phyloP scores from a whole-genome alignment of 2,888 invertebrate genomes.

The Tipula lateralis region DNA sequence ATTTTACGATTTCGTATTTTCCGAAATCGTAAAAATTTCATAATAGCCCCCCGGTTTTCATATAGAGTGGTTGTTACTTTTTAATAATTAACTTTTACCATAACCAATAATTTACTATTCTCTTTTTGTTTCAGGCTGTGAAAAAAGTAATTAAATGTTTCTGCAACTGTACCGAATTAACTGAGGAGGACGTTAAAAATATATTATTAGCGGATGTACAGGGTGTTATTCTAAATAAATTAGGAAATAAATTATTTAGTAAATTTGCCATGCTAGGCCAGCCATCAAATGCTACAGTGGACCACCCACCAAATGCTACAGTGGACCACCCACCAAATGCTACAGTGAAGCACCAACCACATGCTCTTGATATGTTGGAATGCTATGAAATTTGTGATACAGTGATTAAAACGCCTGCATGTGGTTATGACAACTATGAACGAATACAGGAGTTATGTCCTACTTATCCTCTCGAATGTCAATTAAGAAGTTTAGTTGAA shows the following conservation, averaged over 20 bases:
- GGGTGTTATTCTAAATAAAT: conserved; percentile 39
- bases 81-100: too few species aligned
- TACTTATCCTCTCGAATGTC: conserved; percentile 39
- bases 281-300: not conserved
- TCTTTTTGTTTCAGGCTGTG: conserved; percentile 51
- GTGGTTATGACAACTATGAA: conserved; percentile 39
- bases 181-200: conserved; percentile 44
- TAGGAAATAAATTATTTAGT: conserved; percentile 32
- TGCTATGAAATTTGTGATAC: conserved; percentile 43
- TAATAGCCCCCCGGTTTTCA: too few species aligned
- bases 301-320: too few species aligned
- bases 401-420: conserved; percentile 38
- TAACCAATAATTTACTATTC: too few species aligned
- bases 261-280: conserved; percentile 31
- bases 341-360: too few species aligned
- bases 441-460: not conserved
- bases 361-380: conserved; percentile 37
- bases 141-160: conserved; percentile 49
- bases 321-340: too few species aligned
- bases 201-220: conserved; percentile 35
- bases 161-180: conserved; percentile 45
- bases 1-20: too few species aligned
- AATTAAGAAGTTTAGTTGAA: conserved; percentile 39
- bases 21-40: too few species aligned
- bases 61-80: too few species aligned